These are phyloP conservation scores for Epinephelus awoara DNA, from an alignment of 2,797 vertebrate species.

Conservation along the genomic window DNA sequence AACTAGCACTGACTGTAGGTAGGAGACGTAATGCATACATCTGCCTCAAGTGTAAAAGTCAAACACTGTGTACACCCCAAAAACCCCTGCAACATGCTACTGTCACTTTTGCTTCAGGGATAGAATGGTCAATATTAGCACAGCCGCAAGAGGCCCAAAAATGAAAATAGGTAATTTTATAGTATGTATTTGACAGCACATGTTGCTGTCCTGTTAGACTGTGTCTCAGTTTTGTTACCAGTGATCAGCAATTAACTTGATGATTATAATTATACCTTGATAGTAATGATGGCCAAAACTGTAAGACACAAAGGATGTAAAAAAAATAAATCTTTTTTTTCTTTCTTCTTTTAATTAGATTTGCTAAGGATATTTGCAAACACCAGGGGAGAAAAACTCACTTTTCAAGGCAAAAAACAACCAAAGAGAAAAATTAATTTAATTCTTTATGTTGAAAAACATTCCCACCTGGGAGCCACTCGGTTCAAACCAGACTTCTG, in stretches of 20 bases:
- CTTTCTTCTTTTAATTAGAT: slow-evolving; percentile 19
- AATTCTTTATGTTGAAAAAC: slow-evolving; percentile 2
- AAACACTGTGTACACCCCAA: neutral
- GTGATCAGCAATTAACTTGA: neutral
- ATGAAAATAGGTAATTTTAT: no score
- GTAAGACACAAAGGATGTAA: neutral
- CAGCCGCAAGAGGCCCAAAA: no score
- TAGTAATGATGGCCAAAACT: neutral
- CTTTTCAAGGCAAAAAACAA: slow-evolving; percentile 5
- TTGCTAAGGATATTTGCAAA: neutral
- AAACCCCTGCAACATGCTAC: neutral
- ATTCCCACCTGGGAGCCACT: slow-evolving; percentile 28
- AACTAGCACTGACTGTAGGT: neutral
- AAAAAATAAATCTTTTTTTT: neutral
- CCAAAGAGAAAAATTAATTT: neutral
- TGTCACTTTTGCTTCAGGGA: neutral
- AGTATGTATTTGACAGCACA: no score
- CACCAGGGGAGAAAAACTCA: neutral
- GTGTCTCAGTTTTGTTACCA: neutral
- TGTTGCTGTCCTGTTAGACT: neutral
- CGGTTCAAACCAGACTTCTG: slow-evolving; percentile 9
- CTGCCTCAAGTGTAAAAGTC: neutral
- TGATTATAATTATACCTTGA: neutral
- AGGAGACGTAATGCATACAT: neutral
- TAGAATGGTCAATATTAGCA: neutral